These are phyloP conservation scores for Zeugodacus cucurbitae DNA, from an alignment of 1,140 invertebrate genomes.

Conservation along the genomic window DNA sequence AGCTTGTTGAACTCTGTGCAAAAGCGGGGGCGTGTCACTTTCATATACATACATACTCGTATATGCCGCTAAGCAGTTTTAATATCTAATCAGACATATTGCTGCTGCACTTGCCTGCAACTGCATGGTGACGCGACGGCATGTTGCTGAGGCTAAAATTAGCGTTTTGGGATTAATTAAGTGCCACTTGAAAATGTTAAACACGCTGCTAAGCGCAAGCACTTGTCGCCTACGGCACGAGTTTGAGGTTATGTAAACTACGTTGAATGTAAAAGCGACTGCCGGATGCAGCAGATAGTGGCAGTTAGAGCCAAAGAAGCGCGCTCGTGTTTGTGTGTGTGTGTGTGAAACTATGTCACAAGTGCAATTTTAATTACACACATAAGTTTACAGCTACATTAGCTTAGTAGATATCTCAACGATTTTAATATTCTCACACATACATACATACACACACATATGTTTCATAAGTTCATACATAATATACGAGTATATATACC, in stretches of 20 bases:
- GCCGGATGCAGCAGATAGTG: conserved; percentile 11
- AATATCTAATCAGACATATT: neutral
- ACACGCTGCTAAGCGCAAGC: conserved; percentile 17
- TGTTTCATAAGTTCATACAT: neutral
- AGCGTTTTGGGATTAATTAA: conserved; percentile 45
- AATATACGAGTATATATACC: neutral
- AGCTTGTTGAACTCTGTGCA: neutral
- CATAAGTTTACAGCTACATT: neutral
- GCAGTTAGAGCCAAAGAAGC: neutral
- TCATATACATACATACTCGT: neutral
- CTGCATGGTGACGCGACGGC: neutral
- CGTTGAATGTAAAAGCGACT: neutral
- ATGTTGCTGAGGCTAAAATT: conserved; percentile 33
- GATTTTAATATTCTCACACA: neutral
- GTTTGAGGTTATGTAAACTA: conserved; percentile 36
- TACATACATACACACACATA: neutral
- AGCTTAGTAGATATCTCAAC: neutral
- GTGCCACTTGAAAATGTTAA: conserved; percentile 45
- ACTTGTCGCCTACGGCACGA: neutral
- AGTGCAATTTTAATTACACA: neutral
- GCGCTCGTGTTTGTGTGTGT: neutral
- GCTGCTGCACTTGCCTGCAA: neutral
- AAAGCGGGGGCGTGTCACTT: neutral
- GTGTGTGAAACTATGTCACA: conserved; percentile 7
- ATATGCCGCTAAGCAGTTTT: neutral